A percentile compares a stretch with the other conserved stretches of the same genome.
phyloP scores from a whole-genome alignment of 2,797 vertebrate species.

The Tamandua tetradactyla region DNA sequence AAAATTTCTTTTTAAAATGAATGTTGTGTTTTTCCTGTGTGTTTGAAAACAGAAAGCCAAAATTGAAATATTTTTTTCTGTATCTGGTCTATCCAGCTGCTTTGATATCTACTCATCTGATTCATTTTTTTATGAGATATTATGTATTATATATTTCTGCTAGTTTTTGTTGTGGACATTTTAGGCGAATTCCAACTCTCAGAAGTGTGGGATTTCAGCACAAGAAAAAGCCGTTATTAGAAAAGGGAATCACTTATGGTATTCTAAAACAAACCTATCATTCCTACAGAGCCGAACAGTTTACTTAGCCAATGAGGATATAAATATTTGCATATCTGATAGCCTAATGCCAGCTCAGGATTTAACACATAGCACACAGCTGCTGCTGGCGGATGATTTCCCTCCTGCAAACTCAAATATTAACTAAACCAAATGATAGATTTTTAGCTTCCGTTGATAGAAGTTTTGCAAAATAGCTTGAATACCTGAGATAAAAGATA shows the following conservation, averaged over 20 bases:
- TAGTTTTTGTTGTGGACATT: constrained; percentile 47
- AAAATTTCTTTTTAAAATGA: background rate
- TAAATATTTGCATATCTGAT: constrained; percentile 77
- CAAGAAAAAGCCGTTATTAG: constrained; percentile 56
- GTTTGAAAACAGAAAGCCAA: background rate
- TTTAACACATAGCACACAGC: constrained; percentile 51
- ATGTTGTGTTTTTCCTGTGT: constrained; percentile 23
- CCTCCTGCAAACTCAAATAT: constrained; percentile 62
- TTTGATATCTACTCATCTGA: background rate
- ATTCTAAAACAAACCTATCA: constrained; percentile 66
- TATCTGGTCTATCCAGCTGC: background rate
- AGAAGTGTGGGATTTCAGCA: constrained; percentile 41
- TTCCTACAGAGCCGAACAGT: constrained; percentile 54
- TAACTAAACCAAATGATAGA: constrained; percentile 67
- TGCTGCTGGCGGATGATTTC: constrained; percentile 54
- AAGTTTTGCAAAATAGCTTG: constrained; percentile 65
- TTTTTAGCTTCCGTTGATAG: constrained; percentile 65
- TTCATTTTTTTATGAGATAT: constrained; percentile 19
- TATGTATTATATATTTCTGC: constrained; percentile 33
- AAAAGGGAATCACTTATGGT: constrained; percentile 48
- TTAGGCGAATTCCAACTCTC: constrained; percentile 34
- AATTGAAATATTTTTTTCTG: background rate
- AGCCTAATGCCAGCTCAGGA: constrained; percentile 52
- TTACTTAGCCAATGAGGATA: constrained; percentile 69
- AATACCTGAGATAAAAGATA: constrained; percentile 68